A percentile compares a stretch with the other conserved stretches of the same genome.
Conservation (phyloP, 2,113 vertebrate genomes). For the Athene cunicularia region DNA sequence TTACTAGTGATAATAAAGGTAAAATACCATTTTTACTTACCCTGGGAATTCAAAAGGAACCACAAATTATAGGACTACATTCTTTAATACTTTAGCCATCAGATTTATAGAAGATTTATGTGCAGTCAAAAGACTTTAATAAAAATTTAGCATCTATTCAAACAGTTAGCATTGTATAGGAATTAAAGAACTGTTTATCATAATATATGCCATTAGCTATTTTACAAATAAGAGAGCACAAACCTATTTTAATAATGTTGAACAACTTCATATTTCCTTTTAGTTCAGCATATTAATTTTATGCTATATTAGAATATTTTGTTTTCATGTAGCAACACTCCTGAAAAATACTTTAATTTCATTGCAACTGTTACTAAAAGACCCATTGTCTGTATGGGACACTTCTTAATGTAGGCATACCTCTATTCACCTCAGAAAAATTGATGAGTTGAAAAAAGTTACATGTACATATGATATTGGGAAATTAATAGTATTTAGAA, state of each 20-base stretch:
- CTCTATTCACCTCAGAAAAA: background rate
- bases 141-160: background rate
- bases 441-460: background rate
- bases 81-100: background rate
- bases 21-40: background rate
- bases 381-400: background rate
- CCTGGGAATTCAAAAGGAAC: background rate
- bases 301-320: background rate
- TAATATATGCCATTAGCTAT: background rate
- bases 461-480: background rate
- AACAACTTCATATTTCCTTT: background rate
- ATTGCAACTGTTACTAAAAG: background rate
- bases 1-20: background rate
- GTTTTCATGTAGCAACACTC: background rate
- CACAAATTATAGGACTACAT: background rate
- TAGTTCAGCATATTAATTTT: background rate
- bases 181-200: background rate
- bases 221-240: background rate
- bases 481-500: background rate
- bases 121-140: background rate
- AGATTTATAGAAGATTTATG: background rate
- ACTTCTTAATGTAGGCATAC: background rate
- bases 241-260: background rate
- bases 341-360: background rate
- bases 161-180: background rate